These are phyloP conservation scores for Ligdia adustata DNA, from an alignment of 2,888 invertebrate genomes.

Conservation along the genomic window DNA sequence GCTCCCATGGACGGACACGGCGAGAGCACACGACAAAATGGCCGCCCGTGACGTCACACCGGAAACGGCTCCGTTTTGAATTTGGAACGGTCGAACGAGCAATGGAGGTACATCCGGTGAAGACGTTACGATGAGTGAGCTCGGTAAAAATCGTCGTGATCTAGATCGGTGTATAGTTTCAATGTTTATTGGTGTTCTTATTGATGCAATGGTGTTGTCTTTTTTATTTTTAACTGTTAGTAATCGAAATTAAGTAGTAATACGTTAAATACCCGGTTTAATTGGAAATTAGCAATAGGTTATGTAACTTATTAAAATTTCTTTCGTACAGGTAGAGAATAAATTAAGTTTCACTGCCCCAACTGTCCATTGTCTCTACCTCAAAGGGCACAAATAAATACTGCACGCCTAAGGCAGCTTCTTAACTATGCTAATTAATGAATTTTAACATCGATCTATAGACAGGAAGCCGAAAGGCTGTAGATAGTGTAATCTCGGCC, in stretches of 20 bases:
- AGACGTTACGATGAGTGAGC: constrained; percentile 80
- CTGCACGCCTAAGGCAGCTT: no score
- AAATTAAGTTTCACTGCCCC: no score
- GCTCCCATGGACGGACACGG: constrained; percentile 65
- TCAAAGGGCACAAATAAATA: no score
- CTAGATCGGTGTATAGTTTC: constrained; percentile 35
- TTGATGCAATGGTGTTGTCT: neutral
- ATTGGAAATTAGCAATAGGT: no score
- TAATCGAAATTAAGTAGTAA: neutral
- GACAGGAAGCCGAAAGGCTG: constrained; percentile 14
- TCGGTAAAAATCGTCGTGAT: constrained; percentile 38
- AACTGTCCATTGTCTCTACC: no score
- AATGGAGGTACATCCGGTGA: constrained; percentile 83
- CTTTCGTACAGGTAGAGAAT: no score
- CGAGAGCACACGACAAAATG: constrained; percentile 71
- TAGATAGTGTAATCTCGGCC: constrained; percentile 29
- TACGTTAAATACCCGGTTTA: no score
- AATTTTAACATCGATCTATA: neutral
- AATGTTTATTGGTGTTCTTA: constrained; percentile 28
- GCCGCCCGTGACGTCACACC: constrained; percentile 77
- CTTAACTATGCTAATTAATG: neutral
- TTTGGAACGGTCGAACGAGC: constrained; percentile 83
- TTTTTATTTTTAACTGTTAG: neutral
- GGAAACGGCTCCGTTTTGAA: constrained; percentile 83
- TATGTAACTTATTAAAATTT: no score